Base-by-base conservation (phyloP, 2,113 vertebrate species). In the Anoura caudifer region DNA sequence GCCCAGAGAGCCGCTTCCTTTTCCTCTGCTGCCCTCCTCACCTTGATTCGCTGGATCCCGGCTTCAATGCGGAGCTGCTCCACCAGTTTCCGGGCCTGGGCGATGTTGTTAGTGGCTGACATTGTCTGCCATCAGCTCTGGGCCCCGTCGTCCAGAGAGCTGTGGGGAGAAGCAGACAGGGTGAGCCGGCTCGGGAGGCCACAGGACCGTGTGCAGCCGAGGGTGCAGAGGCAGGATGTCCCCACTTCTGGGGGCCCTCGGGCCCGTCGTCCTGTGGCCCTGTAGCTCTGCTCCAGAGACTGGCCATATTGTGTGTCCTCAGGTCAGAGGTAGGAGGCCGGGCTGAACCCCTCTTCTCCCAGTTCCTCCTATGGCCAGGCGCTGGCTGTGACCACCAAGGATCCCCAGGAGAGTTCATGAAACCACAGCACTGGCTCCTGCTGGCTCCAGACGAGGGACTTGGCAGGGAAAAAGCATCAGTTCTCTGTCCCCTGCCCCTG, bases 1-100 rank as follows among this genome's bases (percentile, higher is more conserved):
- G 56, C 56, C 20, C 56, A 24, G 56, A 8, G 54, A 59, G 54
- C 56, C 16, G 14, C n/a, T 47, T 16, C 43, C 43, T 31, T 31
- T 24, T 11, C 69, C 2, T 4, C 16, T 0, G 22, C 38, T 11
- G 0, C 31, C 24, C 0, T 0, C n/a, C 98, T 97, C 96, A 99
- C 99, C 99, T 99, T 99, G 95, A 99, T 99, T 91, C 99, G 98
- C 97, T 99, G 99, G 2, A 99, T 98, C 3, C 99, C 99, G 4
- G 99, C 99, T 90, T 99, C 99, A 2, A 99, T 99, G 97, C 99
- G 99, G 89, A 99, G 99, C 98, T 99, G 99, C 97, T 99, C 99
- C 98, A 99, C 99, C 98, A 99, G 99, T 98, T 99, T 99, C 76
- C 99, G 98, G 98, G 99, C 99, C 98, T 99, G 99, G 1, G 99